These are phyloP conservation scores for Alouatta palliata DNA, from an alignment of 2,113 vertebrate genomes.

Conservation along the genomic window DNA sequence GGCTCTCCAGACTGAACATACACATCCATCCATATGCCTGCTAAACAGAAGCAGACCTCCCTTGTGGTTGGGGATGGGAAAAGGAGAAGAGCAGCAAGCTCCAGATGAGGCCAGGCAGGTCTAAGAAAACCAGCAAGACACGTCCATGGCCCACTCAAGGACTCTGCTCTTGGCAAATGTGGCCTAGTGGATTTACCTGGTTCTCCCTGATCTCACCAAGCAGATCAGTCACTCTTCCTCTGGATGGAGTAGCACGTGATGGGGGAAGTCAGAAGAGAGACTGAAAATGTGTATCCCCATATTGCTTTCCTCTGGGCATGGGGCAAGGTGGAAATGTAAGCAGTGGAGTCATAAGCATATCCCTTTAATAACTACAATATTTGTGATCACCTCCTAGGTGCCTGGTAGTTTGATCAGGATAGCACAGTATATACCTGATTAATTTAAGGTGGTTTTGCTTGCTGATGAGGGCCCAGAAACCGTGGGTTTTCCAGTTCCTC, in stretches of 20 bases:
- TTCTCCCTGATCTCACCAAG: background rate
- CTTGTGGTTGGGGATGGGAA: background rate
- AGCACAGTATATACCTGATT: no score
- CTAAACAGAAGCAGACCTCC: background rate
- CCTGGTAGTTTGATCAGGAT: background rate
- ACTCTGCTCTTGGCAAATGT: background rate
- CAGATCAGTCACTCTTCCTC: background rate
- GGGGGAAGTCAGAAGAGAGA: background rate
- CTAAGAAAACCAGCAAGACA: background rate
- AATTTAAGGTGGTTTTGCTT: background rate
- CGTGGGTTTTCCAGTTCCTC: background rate
- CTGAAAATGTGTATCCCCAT: background rate
- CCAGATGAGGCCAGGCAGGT: background rate
- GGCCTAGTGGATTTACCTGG: background rate
- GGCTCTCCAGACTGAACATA: background rate
- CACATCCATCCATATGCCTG: no score
- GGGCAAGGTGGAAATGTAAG: background rate
- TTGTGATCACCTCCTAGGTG: background rate
- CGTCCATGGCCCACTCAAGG: rapidly evolving
- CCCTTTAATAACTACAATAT: background rate
- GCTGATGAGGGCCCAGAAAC: background rate
- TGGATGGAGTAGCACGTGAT: background rate
- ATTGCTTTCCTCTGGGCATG: background rate
- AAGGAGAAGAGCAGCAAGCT: background rate
- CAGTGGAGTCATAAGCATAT: background rate